Base-by-base conservation (phyloP, 2,797 vertebrate genomes). In the Luscinia luscinia region DNA sequence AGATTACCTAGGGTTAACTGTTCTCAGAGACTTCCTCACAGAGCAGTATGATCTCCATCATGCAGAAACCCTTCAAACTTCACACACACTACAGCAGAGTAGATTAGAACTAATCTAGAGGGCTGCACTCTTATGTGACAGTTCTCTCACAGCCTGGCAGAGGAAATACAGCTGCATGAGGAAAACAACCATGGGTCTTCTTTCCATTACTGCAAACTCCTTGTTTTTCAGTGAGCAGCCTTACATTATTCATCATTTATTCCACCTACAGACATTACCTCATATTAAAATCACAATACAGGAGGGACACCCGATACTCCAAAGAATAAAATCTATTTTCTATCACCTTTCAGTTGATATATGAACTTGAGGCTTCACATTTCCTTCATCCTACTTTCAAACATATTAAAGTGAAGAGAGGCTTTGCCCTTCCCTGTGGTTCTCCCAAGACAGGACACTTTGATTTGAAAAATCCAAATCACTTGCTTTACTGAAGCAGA, bases 231-330 rank as follows among this genome's bases (percentile, higher is more conserved):
- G 36, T 9, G 54, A 84, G 59, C 55, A 78, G 32, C 48, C 55
- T 81, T 78, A 64, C 20, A 58, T 94, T 90, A 94, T 83, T 92
- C 59, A 89, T 68, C 36, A 69, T 72, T 89, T 79, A 84, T 82
- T 36, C 92, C 84, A 93, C 84, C 89, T 69, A 90, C 73, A 84
- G 69, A 64, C 64, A 70, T 66, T 70, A 83, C 58, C 46, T 90
- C n/a, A 34, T 58, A 68, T n/a, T 46, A 92, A 93, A 82, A 91
- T 69, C 66, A 77, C 36, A 91, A 79, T 36, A 46, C 18, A 78
- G 28, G 17, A 80, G 49, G 48, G 69, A 82, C 63, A 87, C 3
- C 24, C 49, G 76, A 93, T 84, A 79, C 34, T 55, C 22, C 26
- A 79, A 74, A 90, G 40, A 94, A 88, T 28, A 73, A 83, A 70